Evolutionary conservation across 2,888 invertebrate species (phyloP), one percentile per base, ranked within the genome.

Genomic region (Pomacea canaliculata): DNA sequence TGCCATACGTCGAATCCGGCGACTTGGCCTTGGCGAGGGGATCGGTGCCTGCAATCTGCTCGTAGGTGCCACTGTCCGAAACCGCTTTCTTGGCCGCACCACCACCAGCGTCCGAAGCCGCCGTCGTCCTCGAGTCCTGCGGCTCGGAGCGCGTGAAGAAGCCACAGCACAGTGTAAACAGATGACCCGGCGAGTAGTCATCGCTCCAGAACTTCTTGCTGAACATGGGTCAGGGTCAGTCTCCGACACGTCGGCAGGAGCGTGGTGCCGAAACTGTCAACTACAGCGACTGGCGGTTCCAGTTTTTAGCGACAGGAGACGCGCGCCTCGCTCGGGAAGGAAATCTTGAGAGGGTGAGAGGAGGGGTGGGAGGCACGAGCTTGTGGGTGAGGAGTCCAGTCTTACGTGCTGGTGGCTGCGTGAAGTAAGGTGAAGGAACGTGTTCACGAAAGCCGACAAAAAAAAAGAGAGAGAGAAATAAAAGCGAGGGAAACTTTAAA

Each of bases 151-250:
- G 46, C 46, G 63, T 37, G 19, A 69, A 68, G 62, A 79, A 72
- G 0, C 79, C 77, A 75, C 81, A 81, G 56, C 80, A 80, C 18
- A 78, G 63, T n/a, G 73, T 69, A 23, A 78, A 73, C 59, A 76
- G 71, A 59, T 70, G 73, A 16, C 78, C 74, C n/a, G 76, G 70
- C 27, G 75, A 76, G 71, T 74, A 76, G 68, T 76, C 78, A 49
- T 78, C 65, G 51, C 71, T 76, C 59, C 67, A 70, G 62, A 81
- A 69, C 72, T 78, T 79, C 56, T 78, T 73, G 56, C 70, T 68
- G 63, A 79, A 79, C 79, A 79, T 81, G n/a, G 56, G 69, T 60
- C 51, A 66, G 51, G 51, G 63, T 63, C 27, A 12, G 63, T n/a
- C 63, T 63, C 9, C n/a, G 19, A 10, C 16, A 10, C 63, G 63